Evolutionary conservation across 2,888 invertebrate species (phyloP), one percentile per base, ranked within the genome.

Genomic region (Cetonia aurata): DNA sequence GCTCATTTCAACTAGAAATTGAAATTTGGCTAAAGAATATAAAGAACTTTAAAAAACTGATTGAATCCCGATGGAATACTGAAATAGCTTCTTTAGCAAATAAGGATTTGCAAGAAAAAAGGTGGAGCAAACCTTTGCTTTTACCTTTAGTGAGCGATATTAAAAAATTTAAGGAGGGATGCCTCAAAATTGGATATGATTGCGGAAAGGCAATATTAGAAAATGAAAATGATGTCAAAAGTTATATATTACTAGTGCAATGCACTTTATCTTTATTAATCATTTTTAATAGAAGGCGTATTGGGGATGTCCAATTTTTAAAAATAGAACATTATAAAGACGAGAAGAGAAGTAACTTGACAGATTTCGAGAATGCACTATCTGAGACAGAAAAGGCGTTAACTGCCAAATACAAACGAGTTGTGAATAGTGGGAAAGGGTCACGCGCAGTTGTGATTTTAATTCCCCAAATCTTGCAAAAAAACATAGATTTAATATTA

Each of bases 361-460:
- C 41, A 42, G 72, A 74, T 55, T 74, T 74, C 68, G 56, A 70
- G 50, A 46, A 48, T 44, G 52, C 55, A 12, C 42, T 73, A 37
- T 68, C 70, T 9, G 65, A 72, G 4, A 48, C 70, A 2, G 70
- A 73, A 59, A 72, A 70, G 70, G 13, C 55, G 15, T 56, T 78
- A 41, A 75, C 78, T 12, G 73, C 44, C 15, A 70, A 75, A 66
- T 79, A 79, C 72, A 79, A 74, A 72, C 60, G 79, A 53, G 76
- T 80, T 8, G 15, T 78, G 1, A 79, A 75, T 73, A 71, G 75
- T 59, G 77, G 78, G 12, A 79, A 79, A 72, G 79, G 77, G 1
- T 75, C 73, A n/a, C 70, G 77, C 59, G 77, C 74, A n/a, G 77
- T 79, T 6, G 79, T 78, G 0, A 77, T 79, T 53, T 72, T 80